These are phyloP conservation scores for Echeneis naucrates DNA, from an alignment of 2,797 vertebrate genomes.

Conservation along the genomic window DNA sequence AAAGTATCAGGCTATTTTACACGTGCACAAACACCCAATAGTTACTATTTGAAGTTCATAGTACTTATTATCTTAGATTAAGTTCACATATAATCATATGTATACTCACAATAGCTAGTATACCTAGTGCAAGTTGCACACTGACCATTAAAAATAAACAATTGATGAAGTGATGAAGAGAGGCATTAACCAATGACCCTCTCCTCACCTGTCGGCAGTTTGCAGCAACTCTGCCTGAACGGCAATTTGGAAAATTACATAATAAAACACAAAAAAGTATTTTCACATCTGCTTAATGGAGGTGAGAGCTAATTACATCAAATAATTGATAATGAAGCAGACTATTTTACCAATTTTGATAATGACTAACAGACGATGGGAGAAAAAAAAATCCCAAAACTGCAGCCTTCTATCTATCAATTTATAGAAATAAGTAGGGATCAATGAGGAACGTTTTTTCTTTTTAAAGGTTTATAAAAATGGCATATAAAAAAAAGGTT, in stretches of 20 bases:
- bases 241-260: constrained; percentile 84
- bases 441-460: constrained; percentile 28
- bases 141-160: constrained; percentile 63
- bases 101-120: constrained; percentile 8
- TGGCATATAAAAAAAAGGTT: constrained; percentile 24
- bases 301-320: constrained; percentile 88
- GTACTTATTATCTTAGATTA: background rate
- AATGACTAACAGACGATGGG: constrained; percentile 89
- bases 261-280: constrained; percentile 83
- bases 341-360: constrained; percentile 92
- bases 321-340: constrained; percentile 92
- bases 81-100: background rate
- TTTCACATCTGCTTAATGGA: constrained; percentile 87
- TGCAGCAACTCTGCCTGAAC: constrained; percentile 65
- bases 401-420: constrained; percentile 78
- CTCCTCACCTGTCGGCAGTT: constrained; percentile 77
- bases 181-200: constrained; percentile 71
- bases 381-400: constrained; percentile 78
- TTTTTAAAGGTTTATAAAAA: constrained; percentile 4
- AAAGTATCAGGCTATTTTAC: constrained; percentile 12
- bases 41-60: constrained; percentile 16
- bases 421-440: constrained; percentile 70
- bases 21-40: constrained; percentile 7
- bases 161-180: constrained; percentile 58
- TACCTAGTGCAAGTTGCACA: constrained; percentile 32